Conservation (phyloP, 2,113 vertebrate genomes). For the Oenanthe melanoleuca region DNA sequence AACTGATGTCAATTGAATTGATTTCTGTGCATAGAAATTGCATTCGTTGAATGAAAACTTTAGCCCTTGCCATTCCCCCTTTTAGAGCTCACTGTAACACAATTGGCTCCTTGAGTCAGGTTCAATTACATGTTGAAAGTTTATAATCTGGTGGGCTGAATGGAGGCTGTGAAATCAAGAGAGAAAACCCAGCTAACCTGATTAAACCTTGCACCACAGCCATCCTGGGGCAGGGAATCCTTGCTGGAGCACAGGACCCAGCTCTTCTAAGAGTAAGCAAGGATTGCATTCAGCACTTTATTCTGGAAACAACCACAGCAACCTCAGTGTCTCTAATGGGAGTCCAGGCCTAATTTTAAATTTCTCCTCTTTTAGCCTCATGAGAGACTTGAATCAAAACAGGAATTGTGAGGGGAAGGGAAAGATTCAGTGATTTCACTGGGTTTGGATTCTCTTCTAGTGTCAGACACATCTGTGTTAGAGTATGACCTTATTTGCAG, state of each 20-base stretch:
- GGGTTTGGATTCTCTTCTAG: background rate
- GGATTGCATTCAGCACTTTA: background rate
- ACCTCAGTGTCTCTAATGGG: background rate
- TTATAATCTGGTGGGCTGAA: conserved; percentile 68
- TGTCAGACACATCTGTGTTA: background rate
- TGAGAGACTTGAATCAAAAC: background rate
- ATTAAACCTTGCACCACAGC: conserved; percentile 45
- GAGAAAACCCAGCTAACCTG: conserved; percentile 64
- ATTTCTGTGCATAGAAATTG: conserved; percentile 58
- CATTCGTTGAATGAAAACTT: conserved; percentile 64
- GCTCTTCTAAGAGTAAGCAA: background rate
- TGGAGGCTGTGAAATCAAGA: conserved; percentile 71
- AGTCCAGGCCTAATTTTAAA: conserved; percentile 1
- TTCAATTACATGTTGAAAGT: conserved; percentile 73
- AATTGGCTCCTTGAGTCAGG: conserved; percentile 67
- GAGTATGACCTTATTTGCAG: background rate
- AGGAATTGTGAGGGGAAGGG: background rate
- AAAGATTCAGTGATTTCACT: background rate
- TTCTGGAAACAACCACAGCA: background rate
- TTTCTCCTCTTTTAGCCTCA: background rate
- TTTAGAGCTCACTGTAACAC: conserved; percentile 60
- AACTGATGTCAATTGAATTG: conserved; percentile 64
- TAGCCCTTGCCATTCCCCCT: conserved; percentile 61
- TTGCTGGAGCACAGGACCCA: background rate
- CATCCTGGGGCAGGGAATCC: conserved; percentile 9